These are phyloP conservation scores for Lithophane ornitopus DNA, from an alignment of 2,888 invertebrate genomes.

Conservation along the genomic window DNA sequence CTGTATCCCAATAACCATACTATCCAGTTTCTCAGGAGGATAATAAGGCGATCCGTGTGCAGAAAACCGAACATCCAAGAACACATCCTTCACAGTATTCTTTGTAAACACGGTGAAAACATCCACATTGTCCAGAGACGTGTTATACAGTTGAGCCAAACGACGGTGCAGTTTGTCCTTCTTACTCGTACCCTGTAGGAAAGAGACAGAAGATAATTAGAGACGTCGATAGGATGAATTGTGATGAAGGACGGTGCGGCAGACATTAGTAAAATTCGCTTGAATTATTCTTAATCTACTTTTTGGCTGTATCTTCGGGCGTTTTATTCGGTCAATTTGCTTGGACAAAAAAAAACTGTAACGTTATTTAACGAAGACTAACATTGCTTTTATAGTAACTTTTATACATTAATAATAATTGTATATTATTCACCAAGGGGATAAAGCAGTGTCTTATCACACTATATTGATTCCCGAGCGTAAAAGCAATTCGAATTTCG, in stretches of 20 bases:
- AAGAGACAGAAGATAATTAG: slow-evolving; percentile 47
- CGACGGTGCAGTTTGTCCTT: slow-evolving; percentile 92
- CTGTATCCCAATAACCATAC: slow-evolving; percentile 94
- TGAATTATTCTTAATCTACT: slow-evolving; percentile 53
- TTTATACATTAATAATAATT: neutral
- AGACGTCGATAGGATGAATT: slow-evolving; percentile 40
- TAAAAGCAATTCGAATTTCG: neutral
- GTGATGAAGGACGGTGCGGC: slow-evolving; percentile 46
- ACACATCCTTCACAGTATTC: slow-evolving; percentile 90
- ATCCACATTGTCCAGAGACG: slow-evolving; percentile 96
- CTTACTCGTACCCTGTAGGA: slow-evolving; percentile 91
- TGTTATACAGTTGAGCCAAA: slow-evolving; percentile 93
- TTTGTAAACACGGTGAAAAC: slow-evolving; percentile 97
- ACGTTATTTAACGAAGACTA: slow-evolving; percentile 13
- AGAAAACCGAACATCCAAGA: slow-evolving; percentile 96
- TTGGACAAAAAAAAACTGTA: slow-evolving; percentile 25
- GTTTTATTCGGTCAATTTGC: slow-evolving; percentile 42
- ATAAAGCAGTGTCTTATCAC: neutral
- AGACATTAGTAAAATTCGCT: slow-evolving; percentile 54
- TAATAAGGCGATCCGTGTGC: slow-evolving; percentile 99
- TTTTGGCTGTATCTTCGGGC: slow-evolving; percentile 30
- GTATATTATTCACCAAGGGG: neutral
- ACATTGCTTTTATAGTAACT: neutral
- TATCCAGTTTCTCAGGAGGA: slow-evolving; percentile 96
- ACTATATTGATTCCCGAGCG: neutral